Evolutionary conservation across 2,888 invertebrate species (phyloP), one percentile per base, ranked within the genome.

Genomic region (Brachyopa scutellaris): DNA sequence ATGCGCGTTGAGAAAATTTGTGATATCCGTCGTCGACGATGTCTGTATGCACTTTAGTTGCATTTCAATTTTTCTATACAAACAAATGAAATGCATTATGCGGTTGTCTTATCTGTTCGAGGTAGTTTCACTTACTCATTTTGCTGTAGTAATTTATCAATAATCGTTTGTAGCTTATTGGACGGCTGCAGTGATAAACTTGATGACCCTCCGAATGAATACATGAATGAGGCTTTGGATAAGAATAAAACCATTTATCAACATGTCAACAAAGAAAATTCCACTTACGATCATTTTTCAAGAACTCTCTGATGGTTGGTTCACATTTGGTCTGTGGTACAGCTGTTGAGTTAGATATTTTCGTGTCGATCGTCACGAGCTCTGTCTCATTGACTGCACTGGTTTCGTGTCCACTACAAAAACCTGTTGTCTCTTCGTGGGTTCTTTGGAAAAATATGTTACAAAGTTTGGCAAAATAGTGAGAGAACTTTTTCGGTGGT

Each of bases 1-100:
- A 86, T 90, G 90, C 1, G 87, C 86, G 31, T 86, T 87, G 1
- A 90, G 74, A 64, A 90, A 89, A n/a, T 86, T 84, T 0, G 87
- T 86, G 51, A 89, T 88, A 79, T 89, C 86, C 8, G 87, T 84
- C 17, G 86, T 86, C 0, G 88, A 86, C 1, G 89, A 85, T 5
- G 86, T 87, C 13, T 87, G 69, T 17, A 89, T 72, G 59, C 40
- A 76, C 33, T 88, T 85, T 9, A 89, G 70, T 49, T 89, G 88
- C 1, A 82, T 78, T 72, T 89, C 89, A 62, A 89, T 83, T 85
- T 89, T 89, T 7, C 89, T 89, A 40, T 7, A 83, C 62, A 23
- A 55, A 78, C 11, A 59, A 59, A 31, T 29, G 5, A 1, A 62
- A 11, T 29, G 13, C 19, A 53, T 21, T 51, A 23, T 55, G 0